These are phyloP conservation scores for Chloropsis cyanopogon DNA, from an alignment of 2,113 vertebrate genomes.

Conservation along the genomic window DNA sequence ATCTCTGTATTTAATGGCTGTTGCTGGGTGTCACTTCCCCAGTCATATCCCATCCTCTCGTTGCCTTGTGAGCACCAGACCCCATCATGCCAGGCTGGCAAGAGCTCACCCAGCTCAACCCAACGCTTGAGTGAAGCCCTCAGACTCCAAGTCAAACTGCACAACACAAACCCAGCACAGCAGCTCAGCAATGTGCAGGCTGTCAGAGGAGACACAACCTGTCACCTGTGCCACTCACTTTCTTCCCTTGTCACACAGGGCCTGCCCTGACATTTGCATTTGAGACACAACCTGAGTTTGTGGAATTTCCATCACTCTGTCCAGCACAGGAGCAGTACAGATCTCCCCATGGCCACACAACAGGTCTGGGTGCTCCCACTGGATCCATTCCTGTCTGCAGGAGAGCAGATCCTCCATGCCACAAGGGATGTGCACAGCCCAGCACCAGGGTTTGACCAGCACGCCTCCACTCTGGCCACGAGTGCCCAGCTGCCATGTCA, in stretches of 20 bases:
- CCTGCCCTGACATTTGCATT: not conserved
- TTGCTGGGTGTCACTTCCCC: not conserved
- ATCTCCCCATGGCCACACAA: not conserved
- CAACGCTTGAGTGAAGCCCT: not conserved
- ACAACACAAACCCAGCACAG: not conserved
- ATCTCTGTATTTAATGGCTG: not conserved
- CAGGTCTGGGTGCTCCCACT: accelerated
- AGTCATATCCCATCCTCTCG: accelerated
- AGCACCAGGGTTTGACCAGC: not conserved
- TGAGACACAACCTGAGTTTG: not conserved
- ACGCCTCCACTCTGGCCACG: accelerated
- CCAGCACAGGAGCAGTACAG: not conserved
- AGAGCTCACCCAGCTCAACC: not conserved
- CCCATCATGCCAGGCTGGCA: accelerated
- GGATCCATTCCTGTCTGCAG: not conserved
- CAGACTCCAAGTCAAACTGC: accelerated
- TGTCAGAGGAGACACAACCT: not conserved
- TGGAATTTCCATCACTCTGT: not conserved
- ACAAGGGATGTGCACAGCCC: accelerated
- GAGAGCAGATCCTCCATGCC: not conserved
- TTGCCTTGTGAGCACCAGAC: not conserved
- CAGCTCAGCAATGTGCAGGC: not conserved
- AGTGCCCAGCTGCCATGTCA: too few species aligned
- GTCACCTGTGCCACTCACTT: not conserved
- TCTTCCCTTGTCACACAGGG: not conserved